Evolutionary conservation across 2,888 invertebrate genomes (phyloP).

Genomic region (Notodonta dromedarius): DNA sequence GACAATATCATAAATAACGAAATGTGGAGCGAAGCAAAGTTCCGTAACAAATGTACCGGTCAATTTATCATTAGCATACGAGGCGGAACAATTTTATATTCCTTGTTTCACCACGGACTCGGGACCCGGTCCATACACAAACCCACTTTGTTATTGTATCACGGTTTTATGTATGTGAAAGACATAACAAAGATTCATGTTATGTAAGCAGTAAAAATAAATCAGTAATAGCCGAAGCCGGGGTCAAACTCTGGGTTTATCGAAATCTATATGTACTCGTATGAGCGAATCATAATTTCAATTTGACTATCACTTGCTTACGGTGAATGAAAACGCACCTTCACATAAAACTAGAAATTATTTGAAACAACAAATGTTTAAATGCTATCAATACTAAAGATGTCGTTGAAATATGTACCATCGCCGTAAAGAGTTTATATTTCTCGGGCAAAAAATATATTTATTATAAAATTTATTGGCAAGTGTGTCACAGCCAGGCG

Average conservation of each 20-base stretch:
- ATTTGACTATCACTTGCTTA: no score
- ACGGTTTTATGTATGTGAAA: not conserved
- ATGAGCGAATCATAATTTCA: no score
- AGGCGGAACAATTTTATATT: constrained; percentile 11
- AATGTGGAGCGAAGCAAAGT: constrained; percentile 5
- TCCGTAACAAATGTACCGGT: constrained; percentile 5
- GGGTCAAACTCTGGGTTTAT: no score
- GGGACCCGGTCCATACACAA: not conserved
- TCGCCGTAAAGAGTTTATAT: not conserved
- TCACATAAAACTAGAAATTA: no score
- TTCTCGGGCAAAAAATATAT: constrained; percentile 20
- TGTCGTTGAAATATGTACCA: not conserved
- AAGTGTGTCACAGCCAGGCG: constrained; percentile 24
- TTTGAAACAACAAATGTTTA: no score
- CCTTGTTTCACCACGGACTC: constrained; percentile 5
- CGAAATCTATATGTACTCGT: no score
- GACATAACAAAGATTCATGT: not conserved
- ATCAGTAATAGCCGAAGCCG: no score
- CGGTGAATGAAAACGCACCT: no score
- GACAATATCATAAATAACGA: not conserved
- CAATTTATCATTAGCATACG: constrained; percentile 14
- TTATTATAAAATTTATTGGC: constrained; percentile 32
- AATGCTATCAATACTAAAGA: not conserved
- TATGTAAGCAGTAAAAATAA: not conserved
- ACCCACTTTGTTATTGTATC: not conserved